Percentiles rank a stretch among this genome's conserved stretches.
phyloP scores from a whole-genome alignment of 2,113 vertebrate species.

The Cacatua alba region DNA sequence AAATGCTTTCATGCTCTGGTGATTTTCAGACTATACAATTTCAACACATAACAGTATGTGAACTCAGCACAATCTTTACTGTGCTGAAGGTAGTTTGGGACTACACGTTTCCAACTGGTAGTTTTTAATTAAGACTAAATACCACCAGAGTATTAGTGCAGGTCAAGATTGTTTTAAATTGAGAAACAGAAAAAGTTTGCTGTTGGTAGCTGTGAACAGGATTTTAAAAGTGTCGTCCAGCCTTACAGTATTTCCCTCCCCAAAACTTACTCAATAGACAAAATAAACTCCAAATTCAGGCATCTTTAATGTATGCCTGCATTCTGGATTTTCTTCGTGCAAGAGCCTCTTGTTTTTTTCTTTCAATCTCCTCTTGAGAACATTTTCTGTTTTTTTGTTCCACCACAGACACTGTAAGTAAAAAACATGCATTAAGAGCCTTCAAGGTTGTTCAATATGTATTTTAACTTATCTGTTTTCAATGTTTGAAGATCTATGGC shows the following conservation, averaged over 20 bases:
- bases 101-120: background rate
- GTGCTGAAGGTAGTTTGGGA: background rate
- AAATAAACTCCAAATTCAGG: background rate
- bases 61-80: background rate
- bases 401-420: slow-evolving; percentile 77
- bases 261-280: background rate
- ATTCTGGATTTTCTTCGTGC: slow-evolving; percentile 83
- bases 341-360: slow-evolving; percentile 91
- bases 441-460: background rate
- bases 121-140: background rate
- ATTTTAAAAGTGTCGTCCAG: background rate
- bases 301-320: slow-evolving; percentile 67
- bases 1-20: background rate
- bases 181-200: background rate
- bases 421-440: background rate
- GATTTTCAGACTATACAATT: background rate
- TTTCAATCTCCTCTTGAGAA: slow-evolving; percentile 90
- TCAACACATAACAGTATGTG: background rate
- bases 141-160: background rate
- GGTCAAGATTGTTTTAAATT: background rate
- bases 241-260: background rate
- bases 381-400: slow-evolving; percentile 80
- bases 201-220: background rate
- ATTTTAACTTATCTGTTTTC: background rate
- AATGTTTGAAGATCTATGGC: background rate